Percentiles rank a stretch among this genome's conserved stretches.
Conservation (phyloP, 2,797 vertebrate genomes). For the Poecilia velifera region DNA sequence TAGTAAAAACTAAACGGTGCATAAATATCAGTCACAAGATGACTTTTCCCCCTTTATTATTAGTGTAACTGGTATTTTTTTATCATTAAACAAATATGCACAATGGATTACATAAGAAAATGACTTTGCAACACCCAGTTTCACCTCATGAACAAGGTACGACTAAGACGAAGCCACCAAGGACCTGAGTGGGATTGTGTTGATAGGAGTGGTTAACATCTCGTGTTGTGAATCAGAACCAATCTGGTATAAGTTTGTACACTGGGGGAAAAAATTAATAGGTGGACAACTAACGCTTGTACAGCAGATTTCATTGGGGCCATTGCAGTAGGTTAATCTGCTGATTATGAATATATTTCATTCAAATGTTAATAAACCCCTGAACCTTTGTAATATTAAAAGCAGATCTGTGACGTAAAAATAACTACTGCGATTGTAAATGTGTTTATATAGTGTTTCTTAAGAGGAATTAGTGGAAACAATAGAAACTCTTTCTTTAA, state of each 20-base stretch:
- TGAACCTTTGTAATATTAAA: background rate
- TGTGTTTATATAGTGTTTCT: background rate
- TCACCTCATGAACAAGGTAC: too few relatives aligned
- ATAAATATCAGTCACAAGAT: too few relatives aligned
- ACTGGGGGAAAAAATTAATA: background rate
- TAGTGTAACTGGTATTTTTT: too few relatives aligned
- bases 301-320: background rate
- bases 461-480: background rate
- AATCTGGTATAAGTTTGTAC: background rate
- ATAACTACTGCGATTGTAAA: background rate
- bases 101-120: too few relatives aligned
- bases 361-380: background rate
- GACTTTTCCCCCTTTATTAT: too few relatives aligned
- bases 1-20: background rate
- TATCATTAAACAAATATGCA: too few relatives aligned
- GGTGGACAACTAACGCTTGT: background rate
- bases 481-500: background rate
- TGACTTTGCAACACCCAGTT: too few relatives aligned
- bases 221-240: background rate
- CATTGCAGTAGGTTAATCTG: background rate
- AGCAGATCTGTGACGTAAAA: background rate
- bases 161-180: too few relatives aligned
- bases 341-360: background rate
- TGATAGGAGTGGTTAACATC: background rate
- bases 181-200: too few relatives aligned